Percentiles rank a stretch among this genome's conserved stretches.
Evolutionary conservation across 2,888 invertebrate species (phyloP).

Genomic region (Tipula vernalis): DNA sequence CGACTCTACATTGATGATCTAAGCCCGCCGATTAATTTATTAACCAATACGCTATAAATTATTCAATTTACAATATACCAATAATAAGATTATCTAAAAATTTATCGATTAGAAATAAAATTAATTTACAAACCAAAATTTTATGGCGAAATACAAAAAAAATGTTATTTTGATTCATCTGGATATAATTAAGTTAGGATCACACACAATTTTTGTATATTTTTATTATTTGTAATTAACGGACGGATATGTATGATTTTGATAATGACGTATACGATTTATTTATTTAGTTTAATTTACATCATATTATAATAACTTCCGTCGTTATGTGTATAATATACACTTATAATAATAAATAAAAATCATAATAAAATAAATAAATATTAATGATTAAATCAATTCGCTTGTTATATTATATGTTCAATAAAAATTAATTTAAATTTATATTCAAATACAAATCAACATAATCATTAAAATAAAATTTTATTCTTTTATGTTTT

Average conservation of each 20-base stretch:
- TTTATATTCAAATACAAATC: not conserved
- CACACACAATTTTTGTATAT: not conserved
- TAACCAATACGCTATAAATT: not conserved
- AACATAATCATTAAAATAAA: constrained; percentile 14
- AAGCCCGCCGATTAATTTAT: not conserved
- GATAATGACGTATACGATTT: not conserved
- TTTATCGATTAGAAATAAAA: not conserved
- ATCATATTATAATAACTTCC: not conserved
- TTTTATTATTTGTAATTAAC: not conserved
- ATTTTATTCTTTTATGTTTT: constrained; percentile 12
- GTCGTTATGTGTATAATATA: not conserved
- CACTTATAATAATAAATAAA: not conserved
- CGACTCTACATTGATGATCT: not conserved
- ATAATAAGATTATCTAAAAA: not conserved
- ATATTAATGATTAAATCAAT: not conserved
- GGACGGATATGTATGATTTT: not conserved
- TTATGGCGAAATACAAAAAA: not conserved
- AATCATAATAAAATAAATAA: not conserved
- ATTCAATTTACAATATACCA: not conserved
- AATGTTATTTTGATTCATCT: not conserved
- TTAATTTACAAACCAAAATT: not conserved
- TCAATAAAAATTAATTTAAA: not conserved
- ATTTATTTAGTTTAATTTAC: no score
- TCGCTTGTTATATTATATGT: not conserved
- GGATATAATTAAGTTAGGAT: not conserved